Base-by-base conservation (phyloP, 2,888 invertebrate genomes). In the Sturmia bella region DNA sequence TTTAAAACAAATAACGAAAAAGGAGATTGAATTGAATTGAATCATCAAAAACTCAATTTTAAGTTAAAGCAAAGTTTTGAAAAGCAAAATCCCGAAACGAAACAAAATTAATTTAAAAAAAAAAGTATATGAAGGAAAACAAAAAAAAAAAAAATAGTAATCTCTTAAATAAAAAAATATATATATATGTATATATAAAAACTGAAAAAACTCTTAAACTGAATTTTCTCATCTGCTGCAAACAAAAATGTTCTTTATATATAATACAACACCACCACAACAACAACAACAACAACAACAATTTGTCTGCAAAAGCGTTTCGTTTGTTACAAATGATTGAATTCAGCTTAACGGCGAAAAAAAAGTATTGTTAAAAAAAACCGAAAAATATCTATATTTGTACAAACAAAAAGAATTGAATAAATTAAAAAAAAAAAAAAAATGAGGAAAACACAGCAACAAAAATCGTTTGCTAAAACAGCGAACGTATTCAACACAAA, bases 301-400 rank as follows among this genome's bases (percentile, higher is more conserved):
- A n/a, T n/a, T n/a, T n/a, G n/a, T n/a, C n/a, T n/a, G n/a, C n/a
- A n/a, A n/a, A n/a, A n/a, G n/a, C n/a, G n/a, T n/a, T n/a, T n/a
- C n/a, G n/a, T n/a, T n/a, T n/a, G n/a, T n/a, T n/a, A n/a, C n/a
- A n/a, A n/a, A n/a, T n/a, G n/a, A n/a, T n/a, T n/a, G n/a, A n/a
- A n/a, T n/a, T n/a, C n/a, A n/a, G n/a, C n/a, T 32, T 32, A 32
- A 78, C 11, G 59, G 69, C 45, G 21, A 69, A 15, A 56, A 84
- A 84, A 84, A 84, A 84, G 84, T 84, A 84, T 81, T 83, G 84
- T 84, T 84, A 86, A 83, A 85, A 85, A n/a, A 85, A 85, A 81
- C 84, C 75, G 76, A 86, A 85, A 86, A 85, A 84, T 83, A 85
- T 85, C 84, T 88, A 87, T 88, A 88, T 88, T 88, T 88, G 88